Base-by-base conservation (phyloP, 2,888 invertebrate species). In the Cabera pusaria region DNA sequence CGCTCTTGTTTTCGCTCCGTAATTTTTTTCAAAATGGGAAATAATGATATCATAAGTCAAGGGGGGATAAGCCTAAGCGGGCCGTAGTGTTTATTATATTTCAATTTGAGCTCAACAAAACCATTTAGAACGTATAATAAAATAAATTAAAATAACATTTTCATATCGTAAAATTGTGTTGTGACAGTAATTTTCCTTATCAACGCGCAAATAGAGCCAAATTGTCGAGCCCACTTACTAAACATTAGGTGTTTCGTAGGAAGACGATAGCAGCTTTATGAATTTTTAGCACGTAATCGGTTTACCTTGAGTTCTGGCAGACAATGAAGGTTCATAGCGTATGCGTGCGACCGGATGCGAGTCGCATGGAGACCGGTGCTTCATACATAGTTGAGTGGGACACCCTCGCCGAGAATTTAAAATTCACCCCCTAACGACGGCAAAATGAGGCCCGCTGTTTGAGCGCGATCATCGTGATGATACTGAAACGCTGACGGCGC, bases 31-130 rank as follows among this genome's bases (percentile, higher is more conserved):
- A 77, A 84, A 86, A 85, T 74, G 69, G 72, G 71, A 82, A 78
- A 82, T 87, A 84, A 87, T 87, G 83, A 85, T 77, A 78, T 80
- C 79, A 78, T 80, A 78, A 78, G 82, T 84, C 81, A 78, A 73
- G 72, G 67, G 69, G 72, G 83, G 87, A 86, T 86, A 86, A 84
- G 72, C 69, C 66, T 70, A 63, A 72, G 70, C 74, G 70, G 62
- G 62, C 68, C 72, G 65, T 74, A 73, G 76, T 80, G 76, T 82
- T 82, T 81, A 79, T 77, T 73, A 70, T 70, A 74, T 75, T 68
- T 61, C 66, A 65, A 74, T 75, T 73, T 66, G 70, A 72, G 70
- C 73, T 72, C 72, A 60, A 50, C 44, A 46, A 29, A 35, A 17
- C 12, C 17, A 35, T 28, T 34, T 34, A 6, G n/a, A 29, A 34